These are phyloP conservation scores for Ahaetulla prasina DNA, from an alignment of 2,113 vertebrate genomes.

Conservation along the genomic window DNA sequence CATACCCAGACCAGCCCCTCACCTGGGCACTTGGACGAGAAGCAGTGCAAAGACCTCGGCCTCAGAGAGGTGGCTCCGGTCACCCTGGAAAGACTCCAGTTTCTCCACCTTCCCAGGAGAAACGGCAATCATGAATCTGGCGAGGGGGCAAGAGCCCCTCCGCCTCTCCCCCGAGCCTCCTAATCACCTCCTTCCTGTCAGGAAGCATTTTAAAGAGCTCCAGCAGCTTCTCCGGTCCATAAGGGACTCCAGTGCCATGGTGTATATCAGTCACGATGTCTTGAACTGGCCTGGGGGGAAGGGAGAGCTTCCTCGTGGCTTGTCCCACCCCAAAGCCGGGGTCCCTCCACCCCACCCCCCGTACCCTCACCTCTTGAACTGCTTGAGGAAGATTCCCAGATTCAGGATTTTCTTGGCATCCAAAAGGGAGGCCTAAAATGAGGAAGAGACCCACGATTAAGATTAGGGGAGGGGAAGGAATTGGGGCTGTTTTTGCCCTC, in stretches of 20 bases:
- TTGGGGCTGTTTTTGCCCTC: not conserved
- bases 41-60: constrained; percentile 75
- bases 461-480: not conserved
- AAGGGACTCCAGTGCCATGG: constrained; percentile 55
- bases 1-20: not conserved
- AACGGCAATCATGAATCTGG: fast-evolving
- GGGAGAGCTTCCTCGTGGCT: not conserved
- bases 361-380: constrained; percentile 77
- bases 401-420: constrained; percentile 78
- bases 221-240: constrained; percentile 71
- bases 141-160: fast-evolving
- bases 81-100: constrained; percentile 65
- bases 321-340: not conserved
- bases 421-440: constrained; percentile 70
- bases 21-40: constrained; percentile 73
- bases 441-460: not conserved
- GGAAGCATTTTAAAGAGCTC: constrained; percentile 76
- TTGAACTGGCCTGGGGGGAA: constrained; percentile 56
- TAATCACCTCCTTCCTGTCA: constrained; percentile 72
- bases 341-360: too few relatives aligned
- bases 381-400: constrained; percentile 80
- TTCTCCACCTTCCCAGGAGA: constrained; percentile 62
- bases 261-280: constrained; percentile 68
- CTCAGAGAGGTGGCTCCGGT: constrained; percentile 60
- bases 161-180: fast-evolving